Conservation (phyloP, 2,888 invertebrate species). For the Eristalis arbustorum region DNA sequence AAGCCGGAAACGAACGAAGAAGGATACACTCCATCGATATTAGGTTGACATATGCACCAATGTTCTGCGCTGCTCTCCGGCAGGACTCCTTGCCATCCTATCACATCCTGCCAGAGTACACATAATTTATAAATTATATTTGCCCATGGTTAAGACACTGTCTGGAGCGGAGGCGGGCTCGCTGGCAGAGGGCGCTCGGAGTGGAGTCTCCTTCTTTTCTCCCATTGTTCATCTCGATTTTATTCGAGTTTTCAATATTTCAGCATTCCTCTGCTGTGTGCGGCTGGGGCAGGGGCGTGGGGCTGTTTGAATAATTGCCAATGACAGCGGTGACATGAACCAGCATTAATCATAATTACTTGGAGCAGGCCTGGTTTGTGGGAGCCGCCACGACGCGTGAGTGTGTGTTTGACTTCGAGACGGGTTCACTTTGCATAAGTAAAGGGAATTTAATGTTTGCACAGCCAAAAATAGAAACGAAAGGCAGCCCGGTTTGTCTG, state of each 20-base stretch:
- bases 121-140: slow-evolving; percentile 56
- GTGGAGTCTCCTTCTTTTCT: background rate
- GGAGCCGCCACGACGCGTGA: background rate
- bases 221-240: background rate
- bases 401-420: slow-evolving; percentile 11
- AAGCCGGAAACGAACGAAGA: background rate
- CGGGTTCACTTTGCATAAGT: background rate
- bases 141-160: slow-evolving; percentile 39
- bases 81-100: background rate
- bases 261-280: slow-evolving; percentile 14
- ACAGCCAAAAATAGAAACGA: background rate
- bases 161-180: background rate
- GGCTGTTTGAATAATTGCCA: slow-evolving; percentile 55
- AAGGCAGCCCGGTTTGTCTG: too few relatives aligned
- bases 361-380: background rate
- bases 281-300: background rate
- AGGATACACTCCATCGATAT: slow-evolving; percentile 20
- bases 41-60: slow-evolving; percentile 42
- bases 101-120: slow-evolving; percentile 40
- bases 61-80: background rate
- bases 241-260: slow-evolving; percentile 37
- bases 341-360: slow-evolving; percentile 54
- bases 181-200: background rate
- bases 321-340: slow-evolving; percentile 51
- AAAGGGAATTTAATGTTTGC: background rate